Base-by-base conservation (phyloP, 2,797 vertebrate genomes). In the Diglossa cyanea region DNA sequence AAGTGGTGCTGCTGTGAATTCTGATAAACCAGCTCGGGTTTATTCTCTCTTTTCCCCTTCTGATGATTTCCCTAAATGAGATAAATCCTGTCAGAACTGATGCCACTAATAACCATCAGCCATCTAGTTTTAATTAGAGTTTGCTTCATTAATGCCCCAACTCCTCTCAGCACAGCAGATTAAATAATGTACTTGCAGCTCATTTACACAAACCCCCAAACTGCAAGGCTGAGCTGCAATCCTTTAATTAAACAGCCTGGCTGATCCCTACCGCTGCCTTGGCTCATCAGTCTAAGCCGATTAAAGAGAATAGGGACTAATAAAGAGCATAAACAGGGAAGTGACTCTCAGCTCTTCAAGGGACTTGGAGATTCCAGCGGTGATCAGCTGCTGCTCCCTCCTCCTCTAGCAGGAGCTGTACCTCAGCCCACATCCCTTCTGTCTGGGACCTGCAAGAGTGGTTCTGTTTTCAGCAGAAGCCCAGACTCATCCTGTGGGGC, bases 101-200 rank as follows among this genome's bases (percentile, higher is more conserved):
- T 97, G 95, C 90, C 80, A 90, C 94, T 97, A 97, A 97, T 97
- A 97, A 96, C 95, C 77, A 79, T 95, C 96, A 96, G 78, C 90
- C 60, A 7, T 93, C 97, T 97, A 97, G 97, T 97, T 97, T 97
- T 97, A 97, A 97, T 97, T 97, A 97, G 96, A 96, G 93, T 95
- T 97, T 97, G 95, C 95, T 97, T 97, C 97, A 96, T 97, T 97
- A 97, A 96, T 94, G 94, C 81, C 90, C 80, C 81, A 86, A 83
- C 96, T 97, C 93, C 71, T 97, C 94, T 96, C 95, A 76, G 65
- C 4, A 10, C 75, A 72, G 91, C 63, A 94, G 96, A 97, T 97
- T 97, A 96, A 97, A 94, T 95, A 96, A 96, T 88, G 87, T 86
- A 95, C 91, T 90, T 66, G 86, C 93, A 97, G 96, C 96, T 97